Percentiles rank a stretch among this genome's conserved stretches.
Conservation (phyloP, 1,140 invertebrate genomes). For the Atopsyche davidsoni region DNA sequence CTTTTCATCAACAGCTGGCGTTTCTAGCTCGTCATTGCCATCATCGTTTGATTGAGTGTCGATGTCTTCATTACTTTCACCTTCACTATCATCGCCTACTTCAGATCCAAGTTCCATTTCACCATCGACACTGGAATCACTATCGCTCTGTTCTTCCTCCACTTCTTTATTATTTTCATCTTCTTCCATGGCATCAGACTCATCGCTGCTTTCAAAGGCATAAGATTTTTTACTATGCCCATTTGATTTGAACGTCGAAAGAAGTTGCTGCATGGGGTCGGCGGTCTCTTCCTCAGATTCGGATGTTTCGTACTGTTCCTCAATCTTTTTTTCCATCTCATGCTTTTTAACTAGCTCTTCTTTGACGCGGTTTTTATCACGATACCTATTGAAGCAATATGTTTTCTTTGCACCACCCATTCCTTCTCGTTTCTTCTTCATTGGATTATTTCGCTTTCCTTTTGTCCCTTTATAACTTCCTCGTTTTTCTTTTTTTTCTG, state of each 20-base stretch:
- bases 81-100: too few relatives aligned
- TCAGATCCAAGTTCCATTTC: too few relatives aligned
- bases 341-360: constrained; percentile 40
- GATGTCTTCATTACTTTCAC: constrained; percentile 15
- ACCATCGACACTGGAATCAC: too few relatives aligned
- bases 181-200: constrained; percentile 25
- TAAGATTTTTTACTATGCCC: constrained; percentile 31
- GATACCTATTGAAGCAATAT: constrained; percentile 44
- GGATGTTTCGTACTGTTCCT: constrained; percentile 34
- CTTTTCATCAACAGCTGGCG: constrained; percentile 29
- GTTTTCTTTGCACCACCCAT: constrained; percentile 38
- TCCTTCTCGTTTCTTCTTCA: constrained; percentile 33
- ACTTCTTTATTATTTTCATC: constrained; percentile 29
- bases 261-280: constrained; percentile 49
- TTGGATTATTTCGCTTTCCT: constrained; percentile 12
- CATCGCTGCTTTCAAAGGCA: constrained; percentile 32
- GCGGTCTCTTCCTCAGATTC: constrained; percentile 48
- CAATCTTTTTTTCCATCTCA: constrained; percentile 35
- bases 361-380: constrained; percentile 43
- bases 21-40: constrained; percentile 31
- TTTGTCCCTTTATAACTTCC: constrained; percentile 12
- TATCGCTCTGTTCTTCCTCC: constrained; percentile 34
- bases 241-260: constrained; percentile 48
- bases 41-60: constrained; percentile 14
- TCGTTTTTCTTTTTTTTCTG: constrained; percentile 12